Conservation (phyloP, 1,140 invertebrate genomes). For the Coboldia fuscipes region DNA sequence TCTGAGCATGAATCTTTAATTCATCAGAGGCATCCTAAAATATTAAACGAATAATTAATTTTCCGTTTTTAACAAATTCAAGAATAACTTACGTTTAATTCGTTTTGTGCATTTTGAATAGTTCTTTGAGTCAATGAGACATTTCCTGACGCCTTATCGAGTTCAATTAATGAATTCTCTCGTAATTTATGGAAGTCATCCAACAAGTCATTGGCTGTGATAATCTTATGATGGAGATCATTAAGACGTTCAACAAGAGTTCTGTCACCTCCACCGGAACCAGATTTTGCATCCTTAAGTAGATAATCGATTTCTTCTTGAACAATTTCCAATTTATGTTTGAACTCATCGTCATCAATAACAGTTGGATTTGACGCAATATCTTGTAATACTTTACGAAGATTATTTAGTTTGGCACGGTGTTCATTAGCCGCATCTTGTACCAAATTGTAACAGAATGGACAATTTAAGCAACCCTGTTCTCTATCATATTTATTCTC, state of each 20-base stretch:
- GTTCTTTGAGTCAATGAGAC: constrained; percentile 53
- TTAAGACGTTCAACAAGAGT: constrained; percentile 40
- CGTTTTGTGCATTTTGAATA: constrained; percentile 44
- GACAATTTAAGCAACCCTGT: constrained; percentile 72
- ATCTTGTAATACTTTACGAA: constrained; percentile 36
- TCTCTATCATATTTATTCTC: constrained; percentile 79
- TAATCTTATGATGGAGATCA: constrained; percentile 40
- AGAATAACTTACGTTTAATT: constrained; percentile 29
- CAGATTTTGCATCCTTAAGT: constrained; percentile 40
- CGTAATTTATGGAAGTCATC: constrained; percentile 34
- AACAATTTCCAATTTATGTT: constrained; percentile 47
- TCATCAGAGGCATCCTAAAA: constrained; percentile 44
- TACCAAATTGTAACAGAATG: constrained; percentile 82
- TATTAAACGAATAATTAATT: constrained; percentile 3
- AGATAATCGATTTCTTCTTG: constrained; percentile 46
- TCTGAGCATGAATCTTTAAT: constrained; percentile 55
- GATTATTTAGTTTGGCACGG: constrained; percentile 44
- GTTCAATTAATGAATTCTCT: constrained; percentile 32
- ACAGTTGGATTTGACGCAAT: constrained; percentile 56
- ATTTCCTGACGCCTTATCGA: constrained; percentile 36
- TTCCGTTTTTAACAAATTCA: constrained; percentile 1
- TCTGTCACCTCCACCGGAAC: constrained; percentile 36
- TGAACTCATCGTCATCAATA: constrained; percentile 67
- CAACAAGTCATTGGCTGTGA: constrained; percentile 39
- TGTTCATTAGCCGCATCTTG: constrained; percentile 71